Conservation (phyloP, 2,888 invertebrate species). For the Eupithecia centaureata region DNA sequence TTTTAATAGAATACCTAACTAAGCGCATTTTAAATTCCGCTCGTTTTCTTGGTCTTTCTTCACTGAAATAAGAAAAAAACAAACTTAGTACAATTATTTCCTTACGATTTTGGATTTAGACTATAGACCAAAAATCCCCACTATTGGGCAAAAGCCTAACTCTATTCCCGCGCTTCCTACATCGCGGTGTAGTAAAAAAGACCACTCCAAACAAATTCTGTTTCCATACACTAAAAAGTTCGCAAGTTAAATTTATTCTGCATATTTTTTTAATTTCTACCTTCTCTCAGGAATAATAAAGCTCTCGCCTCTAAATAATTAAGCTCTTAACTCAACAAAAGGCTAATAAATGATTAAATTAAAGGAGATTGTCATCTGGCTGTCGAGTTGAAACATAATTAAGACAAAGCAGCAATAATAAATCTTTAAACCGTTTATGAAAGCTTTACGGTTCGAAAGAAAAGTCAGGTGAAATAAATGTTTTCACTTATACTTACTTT, state of each 20-base stretch:
- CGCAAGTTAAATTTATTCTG: conserved; percentile 31
- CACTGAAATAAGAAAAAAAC: no score
- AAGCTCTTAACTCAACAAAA: conserved; percentile 43
- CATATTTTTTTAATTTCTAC: conserved; percentile 25
- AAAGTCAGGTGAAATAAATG: conserved; percentile 7
- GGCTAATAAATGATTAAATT: conserved; percentile 44
- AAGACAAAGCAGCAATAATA: conserved; percentile 40
- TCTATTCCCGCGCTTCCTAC: background rate
- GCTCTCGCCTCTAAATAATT: conserved; percentile 40
- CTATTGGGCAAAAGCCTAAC: background rate
- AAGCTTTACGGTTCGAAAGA: conserved; percentile 22
- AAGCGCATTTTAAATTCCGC: no score
- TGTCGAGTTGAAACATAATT: conserved; percentile 41
- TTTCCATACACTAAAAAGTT: conserved; percentile 11
- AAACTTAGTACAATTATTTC: background rate
- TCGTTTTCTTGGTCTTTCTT: no score
- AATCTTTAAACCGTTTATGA: conserved; percentile 32
- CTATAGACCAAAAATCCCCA: no score
- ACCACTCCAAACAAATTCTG: background rate
- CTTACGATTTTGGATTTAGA: background rate
- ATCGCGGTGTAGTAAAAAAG: background rate
- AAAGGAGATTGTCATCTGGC: conserved; percentile 44
- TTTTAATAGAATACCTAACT: no score
- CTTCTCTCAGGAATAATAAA: conserved; percentile 35
- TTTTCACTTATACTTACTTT: background rate